phyloP scores from a whole-genome alignment of 2,797 vertebrate genomes.

The Morelia viridis region DNA sequence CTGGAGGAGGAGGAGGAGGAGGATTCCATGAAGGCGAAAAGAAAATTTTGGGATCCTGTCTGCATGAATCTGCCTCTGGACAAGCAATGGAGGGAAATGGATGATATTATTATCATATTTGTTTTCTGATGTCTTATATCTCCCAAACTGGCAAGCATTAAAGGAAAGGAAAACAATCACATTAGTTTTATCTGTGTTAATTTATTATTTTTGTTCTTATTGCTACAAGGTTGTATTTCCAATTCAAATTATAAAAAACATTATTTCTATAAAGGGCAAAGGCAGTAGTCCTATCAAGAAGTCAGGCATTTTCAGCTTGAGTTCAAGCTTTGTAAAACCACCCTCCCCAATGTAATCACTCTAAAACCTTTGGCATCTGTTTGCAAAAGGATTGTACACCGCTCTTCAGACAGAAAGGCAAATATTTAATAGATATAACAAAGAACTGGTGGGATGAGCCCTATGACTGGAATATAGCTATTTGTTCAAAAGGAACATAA shows the following conservation, averaged over 20 bases:
- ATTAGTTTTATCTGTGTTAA: not conserved
- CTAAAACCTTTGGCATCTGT: not conserved
- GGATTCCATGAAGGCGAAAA: not conserved
- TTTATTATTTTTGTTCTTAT: not conserved
- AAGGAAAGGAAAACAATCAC: not conserved
- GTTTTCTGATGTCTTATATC: not conserved
- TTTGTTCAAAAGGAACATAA: not conserved
- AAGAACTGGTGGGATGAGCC: not conserved
- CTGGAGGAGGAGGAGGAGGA: too few relatives aligned
- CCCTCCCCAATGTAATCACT: not conserved
- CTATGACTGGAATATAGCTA: not conserved
- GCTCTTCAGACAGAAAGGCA: not conserved
- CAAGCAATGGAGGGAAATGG: not conserved
- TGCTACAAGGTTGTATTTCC: not conserved
- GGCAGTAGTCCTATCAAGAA: not conserved
- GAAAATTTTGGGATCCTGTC: not conserved
- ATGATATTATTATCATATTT: not conserved
- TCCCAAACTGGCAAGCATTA: not conserved
- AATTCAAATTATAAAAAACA: not conserved
- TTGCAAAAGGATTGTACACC: not conserved
- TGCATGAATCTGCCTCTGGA: not conserved
- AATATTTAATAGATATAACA: not conserved
- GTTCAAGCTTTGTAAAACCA: not conserved
- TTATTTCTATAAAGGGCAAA: not conserved
- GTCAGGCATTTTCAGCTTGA: not conserved